Base-by-base conservation (phyloP, 2,113 vertebrate genomes). In the Corythornis madagascariensis region DNA sequence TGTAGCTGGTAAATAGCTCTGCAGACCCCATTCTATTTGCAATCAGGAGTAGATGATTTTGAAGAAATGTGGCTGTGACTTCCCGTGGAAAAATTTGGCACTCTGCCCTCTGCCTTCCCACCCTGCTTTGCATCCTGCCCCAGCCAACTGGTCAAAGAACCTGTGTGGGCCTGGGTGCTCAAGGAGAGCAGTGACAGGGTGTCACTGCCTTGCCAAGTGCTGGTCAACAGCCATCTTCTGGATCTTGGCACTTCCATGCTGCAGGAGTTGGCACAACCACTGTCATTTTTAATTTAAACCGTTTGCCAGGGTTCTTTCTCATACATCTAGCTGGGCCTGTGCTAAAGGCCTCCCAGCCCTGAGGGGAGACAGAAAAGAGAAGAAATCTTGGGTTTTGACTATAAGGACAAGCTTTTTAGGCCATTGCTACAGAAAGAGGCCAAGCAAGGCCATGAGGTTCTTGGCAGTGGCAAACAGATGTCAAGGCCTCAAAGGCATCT, bases 241-340 rank as follows among this genome's bases (percentile, higher is more conserved):
- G 6, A 71, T 90, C 93, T 92, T 93, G 92, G 93, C 78, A 59
- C 47, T 38, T 66, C 70, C 13, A 0, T 50, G 18, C 82, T 83
- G 72, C 93, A 70, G 83, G 64, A 94, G 55, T 28, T 96, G 94
- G 93, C 95, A 95, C 88, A 89, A 65, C 67, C 67, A 33, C 85
- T 74, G 12, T 14, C 76, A 56, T 47, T 83, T 80, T 82, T 88
- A 83, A 88, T 83, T 89, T 71, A 94, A 94, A 88, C 56, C 31
- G 52, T 86, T 93, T 94, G 79, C 83, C 92, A 90, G 83, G 79
- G 38, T 90, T 70, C 52, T 80, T 94, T 91, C 71, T 93, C 52
- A 10, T 63, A 29, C 25, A 26, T 88, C 71, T 89, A 16, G 0
- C 71, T 65, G 38, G 87, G 89, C 52, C 77, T 69, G 42, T 73